Evolutionary conservation across 53 echinoderm and acorn worm genomes (phyloP).

Genomic region (Stichopus horrens): DNA sequence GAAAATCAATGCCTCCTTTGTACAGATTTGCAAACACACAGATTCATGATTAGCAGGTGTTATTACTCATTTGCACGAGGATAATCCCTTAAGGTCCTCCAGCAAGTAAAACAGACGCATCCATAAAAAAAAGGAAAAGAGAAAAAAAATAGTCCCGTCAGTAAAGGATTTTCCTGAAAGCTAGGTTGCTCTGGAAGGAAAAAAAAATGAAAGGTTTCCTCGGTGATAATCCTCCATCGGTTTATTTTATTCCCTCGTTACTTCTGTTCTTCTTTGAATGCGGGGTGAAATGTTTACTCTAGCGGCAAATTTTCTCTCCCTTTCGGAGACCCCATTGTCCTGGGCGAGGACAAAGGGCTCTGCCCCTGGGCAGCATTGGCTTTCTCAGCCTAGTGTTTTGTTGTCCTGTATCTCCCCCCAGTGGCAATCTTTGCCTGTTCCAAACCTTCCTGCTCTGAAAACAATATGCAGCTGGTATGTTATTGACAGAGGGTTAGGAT

Average conservation of each 20-base stretch:
- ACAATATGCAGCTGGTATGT: conserved; percentile 37
- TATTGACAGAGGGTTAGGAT: conserved; percentile 24
- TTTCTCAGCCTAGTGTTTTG: conserved; percentile 7
- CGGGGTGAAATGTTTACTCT: conserved; percentile 17
- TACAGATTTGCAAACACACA: background rate
- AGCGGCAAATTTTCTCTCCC: conserved; percentile 19
- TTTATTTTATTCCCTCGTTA: background rate
- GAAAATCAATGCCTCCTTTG: background rate
- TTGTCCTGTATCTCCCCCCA: background rate
- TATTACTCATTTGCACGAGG: conserved; percentile 16
- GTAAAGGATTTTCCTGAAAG: conserved; percentile 7
- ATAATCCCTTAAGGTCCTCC: conserved; percentile 14
- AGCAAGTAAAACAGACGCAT: background rate
- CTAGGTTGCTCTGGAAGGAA: background rate
- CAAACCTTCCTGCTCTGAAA: conserved; percentile 20
- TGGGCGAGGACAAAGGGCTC: background rate
- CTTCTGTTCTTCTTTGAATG: background rate
- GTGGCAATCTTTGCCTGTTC: background rate
- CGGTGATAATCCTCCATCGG: conserved; percentile 3
- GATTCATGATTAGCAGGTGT: conserved; percentile 28
- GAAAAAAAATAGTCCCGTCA: background rate
- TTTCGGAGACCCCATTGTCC: background rate
- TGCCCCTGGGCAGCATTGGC: conserved; percentile 27
- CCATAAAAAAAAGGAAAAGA: background rate
- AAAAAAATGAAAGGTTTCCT: background rate